Conservation (phyloP, 2,888 invertebrate genomes). For the Athalia rosae region DNA sequence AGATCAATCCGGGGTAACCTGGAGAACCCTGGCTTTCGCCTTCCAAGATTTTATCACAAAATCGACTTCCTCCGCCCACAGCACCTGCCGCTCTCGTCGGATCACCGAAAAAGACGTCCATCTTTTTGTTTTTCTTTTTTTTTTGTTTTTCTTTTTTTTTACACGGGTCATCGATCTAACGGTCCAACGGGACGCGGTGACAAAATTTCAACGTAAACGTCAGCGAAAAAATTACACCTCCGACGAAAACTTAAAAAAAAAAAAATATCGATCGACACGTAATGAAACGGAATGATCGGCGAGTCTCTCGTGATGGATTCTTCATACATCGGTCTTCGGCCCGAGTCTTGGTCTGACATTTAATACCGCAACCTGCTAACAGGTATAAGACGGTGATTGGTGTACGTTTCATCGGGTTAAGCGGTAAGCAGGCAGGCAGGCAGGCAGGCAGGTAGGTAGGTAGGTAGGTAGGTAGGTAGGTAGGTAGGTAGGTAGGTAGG, state of each 20-base stretch:
- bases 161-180: too few species aligned
- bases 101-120: conserved; percentile 18
- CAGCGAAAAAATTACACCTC: neutral
- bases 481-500: neutral
- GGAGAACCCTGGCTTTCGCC: conserved; percentile 21
- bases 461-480: conserved; percentile 3
- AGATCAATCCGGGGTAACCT: conserved; percentile 12
- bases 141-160: too few species aligned
- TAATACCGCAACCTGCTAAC: conserved; percentile 40
- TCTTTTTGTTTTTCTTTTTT: too few species aligned
- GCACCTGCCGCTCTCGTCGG: conserved; percentile 30
- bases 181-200: too few species aligned
- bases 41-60: conserved; percentile 16
- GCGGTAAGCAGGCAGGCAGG: conserved; percentile 30
- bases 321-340: neutral
- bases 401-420: conserved; percentile 45
- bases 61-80: conserved; percentile 35
- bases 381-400: conserved; percentile 33
- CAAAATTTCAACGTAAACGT: neutral
- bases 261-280: neutral
- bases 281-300: neutral
- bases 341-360: conserved; percentile 13
- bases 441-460: too few species aligned
- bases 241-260: too few species aligned
- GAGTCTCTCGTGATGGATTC: neutral